These are phyloP conservation scores for Taeniopygia guttata DNA, from an alignment of 2,797 vertebrate genomes.

Conservation along the genomic window DNA sequence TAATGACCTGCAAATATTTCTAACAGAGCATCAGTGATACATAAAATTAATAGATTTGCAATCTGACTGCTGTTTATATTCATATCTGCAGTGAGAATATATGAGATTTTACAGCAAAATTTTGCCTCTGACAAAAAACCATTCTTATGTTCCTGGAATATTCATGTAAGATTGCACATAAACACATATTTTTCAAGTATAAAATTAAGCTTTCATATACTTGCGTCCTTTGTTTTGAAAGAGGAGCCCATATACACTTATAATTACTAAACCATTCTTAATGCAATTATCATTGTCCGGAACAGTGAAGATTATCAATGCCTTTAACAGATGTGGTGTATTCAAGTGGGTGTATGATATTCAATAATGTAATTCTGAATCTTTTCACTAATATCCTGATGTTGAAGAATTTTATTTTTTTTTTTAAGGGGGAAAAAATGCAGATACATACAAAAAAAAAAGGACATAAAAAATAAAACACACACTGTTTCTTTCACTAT, in stretches of 20 bases:
- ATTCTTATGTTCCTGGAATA: background rate
- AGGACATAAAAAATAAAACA: background rate
- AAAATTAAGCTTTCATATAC: background rate
- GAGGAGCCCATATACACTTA: background rate
- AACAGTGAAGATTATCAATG: background rate
- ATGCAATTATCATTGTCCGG: background rate
- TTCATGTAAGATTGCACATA: background rate
- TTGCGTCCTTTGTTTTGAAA: background rate
- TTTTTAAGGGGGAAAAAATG: background rate
- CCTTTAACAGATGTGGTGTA: background rate
- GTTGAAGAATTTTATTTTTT: background rate
- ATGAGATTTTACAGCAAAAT: background rate
- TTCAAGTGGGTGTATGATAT: rapidly evolving
- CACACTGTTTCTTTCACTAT: background rate
- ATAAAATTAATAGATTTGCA: background rate
- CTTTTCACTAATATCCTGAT: background rate
- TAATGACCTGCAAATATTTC: background rate
- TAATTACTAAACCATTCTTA: background rate
- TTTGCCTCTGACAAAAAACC: background rate
- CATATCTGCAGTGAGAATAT: background rate
- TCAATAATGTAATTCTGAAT: background rate
- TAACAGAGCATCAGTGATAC: background rate
- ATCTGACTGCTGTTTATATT: background rate
- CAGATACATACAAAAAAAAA: background rate
- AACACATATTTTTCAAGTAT: background rate